phyloP scores from a whole-genome alignment of 2,113 vertebrate genomes.

The Nesoenas mayeri region DNA sequence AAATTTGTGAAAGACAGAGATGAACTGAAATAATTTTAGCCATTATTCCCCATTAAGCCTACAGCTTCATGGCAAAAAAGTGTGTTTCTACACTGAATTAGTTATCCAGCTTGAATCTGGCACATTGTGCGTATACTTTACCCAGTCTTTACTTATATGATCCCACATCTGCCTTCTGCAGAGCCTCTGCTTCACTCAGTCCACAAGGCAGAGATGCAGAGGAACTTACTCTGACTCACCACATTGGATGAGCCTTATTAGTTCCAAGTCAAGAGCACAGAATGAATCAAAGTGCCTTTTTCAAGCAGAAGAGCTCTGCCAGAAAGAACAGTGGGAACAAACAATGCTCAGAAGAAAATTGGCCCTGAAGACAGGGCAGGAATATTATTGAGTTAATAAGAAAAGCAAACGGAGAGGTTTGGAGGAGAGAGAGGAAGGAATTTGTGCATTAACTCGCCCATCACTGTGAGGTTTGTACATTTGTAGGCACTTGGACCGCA shows the following conservation, averaged over 20 bases:
- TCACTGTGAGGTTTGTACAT: no score
- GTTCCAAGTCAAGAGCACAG: not conserved
- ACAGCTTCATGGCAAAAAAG: not conserved
- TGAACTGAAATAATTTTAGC: not conserved
- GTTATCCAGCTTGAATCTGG: not conserved
- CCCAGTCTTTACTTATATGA: not conserved
- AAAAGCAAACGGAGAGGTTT: no score
- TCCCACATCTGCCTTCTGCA: not conserved
- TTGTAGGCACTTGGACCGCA: no score
- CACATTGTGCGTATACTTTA: not conserved
- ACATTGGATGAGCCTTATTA: not conserved
- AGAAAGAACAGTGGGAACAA: no score
- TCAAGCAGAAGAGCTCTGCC: no score
- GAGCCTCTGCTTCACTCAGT: not conserved
- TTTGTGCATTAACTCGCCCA: no score
- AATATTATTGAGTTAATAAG: no score
- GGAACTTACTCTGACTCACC: not conserved
- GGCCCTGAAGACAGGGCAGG: no score
- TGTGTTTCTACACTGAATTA: not conserved
- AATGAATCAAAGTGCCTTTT: no score
- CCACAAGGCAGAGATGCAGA: not conserved
- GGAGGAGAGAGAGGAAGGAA: no score
- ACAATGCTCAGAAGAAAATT: no score
- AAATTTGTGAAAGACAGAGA: not conserved
- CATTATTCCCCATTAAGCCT: not conserved